Conservation (phyloP, 2,113 vertebrate species). For the Mohoua ochrocephala region DNA sequence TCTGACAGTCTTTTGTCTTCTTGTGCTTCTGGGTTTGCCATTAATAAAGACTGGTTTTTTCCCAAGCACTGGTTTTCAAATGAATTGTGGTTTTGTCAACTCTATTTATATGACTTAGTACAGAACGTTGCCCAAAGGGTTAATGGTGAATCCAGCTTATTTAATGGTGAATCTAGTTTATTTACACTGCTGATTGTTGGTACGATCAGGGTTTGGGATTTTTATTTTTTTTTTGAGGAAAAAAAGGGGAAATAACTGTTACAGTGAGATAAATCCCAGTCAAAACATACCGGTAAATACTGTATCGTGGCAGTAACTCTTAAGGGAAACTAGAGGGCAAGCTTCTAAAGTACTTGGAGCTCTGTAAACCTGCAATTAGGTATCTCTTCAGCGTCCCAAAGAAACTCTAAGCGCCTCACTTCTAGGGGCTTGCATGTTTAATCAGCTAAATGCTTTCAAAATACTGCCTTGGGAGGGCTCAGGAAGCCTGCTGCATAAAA, state of each 20-base stretch:
- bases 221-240: neutral
- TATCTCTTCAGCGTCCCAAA: neutral
- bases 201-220: neutral
- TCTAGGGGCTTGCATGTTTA: neutral
- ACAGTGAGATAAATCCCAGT: neutral
- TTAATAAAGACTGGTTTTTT: neutral
- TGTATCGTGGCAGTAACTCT: neutral
- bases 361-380: neutral
- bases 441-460: slow-evolving; percentile 1
- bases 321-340: slow-evolving; percentile 42
- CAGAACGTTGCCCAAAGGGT: neutral
- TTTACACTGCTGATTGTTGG: neutral
- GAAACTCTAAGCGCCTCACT: neutral
- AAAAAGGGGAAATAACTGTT: neutral
- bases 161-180: neutral
- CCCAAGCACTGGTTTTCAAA: neutral
- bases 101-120: neutral
- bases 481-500: neutral
- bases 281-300: fast-evolving
- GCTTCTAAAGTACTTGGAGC: slow-evolving; percentile 27
- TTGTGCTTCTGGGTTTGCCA: neutral
- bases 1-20: neutral
- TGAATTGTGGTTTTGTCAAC: neutral
- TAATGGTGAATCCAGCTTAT: neutral
- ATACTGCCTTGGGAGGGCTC: neutral